Evolutionary conservation across 2,113 vertebrate genomes (phyloP), one percentile per base, ranked within the genome.

Genomic region (Etia nguti): DNA sequence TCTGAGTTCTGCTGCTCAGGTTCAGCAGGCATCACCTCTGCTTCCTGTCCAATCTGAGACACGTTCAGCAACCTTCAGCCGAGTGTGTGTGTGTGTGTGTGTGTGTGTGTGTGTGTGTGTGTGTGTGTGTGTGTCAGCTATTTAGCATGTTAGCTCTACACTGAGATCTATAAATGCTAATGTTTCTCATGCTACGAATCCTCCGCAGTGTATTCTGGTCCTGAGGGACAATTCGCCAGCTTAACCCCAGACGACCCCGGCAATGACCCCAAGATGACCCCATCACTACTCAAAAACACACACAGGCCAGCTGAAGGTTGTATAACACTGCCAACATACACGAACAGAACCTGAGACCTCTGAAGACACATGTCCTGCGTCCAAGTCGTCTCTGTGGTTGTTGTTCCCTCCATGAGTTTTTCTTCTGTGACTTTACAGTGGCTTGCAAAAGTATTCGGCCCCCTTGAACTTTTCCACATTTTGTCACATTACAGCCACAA

Each of bases 91-190:
- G 3, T 43, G 36, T 81, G 48, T 8, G 11, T 26, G 26, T 7
- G 46, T 18, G 15, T 24, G 57, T 12, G 41, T 13, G 41, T 9
- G 18, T 56, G 55, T 6, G n/a, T 56, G 52, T 18, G 36, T 29
- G 62, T 75, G 50, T 4, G 12, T 20, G 31, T 16, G 68, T 18
- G 20, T 4, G 50, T 60, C 73, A 24, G 62, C 57, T 20, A 24
- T 3, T 77, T 77, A 77, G 70, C 70, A 77, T 77, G 70, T 31
- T 77, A 62, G 55, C 87, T 41, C 41, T 3, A 38, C 8, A 34
- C 12, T 26, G 46, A 6, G 15, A 75, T 81, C 81, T 55, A 75
- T 83, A 83, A 36, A 83, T 81, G 86, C 55, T 86, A 83, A 86
- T 16, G 8, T 65, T 82, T 80, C 29, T 87, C 68, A 43, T 41